These are phyloP conservation scores for Acromyrmex charruanus DNA, from an alignment of 1,140 invertebrate genomes.

Conservation along the genomic window DNA sequence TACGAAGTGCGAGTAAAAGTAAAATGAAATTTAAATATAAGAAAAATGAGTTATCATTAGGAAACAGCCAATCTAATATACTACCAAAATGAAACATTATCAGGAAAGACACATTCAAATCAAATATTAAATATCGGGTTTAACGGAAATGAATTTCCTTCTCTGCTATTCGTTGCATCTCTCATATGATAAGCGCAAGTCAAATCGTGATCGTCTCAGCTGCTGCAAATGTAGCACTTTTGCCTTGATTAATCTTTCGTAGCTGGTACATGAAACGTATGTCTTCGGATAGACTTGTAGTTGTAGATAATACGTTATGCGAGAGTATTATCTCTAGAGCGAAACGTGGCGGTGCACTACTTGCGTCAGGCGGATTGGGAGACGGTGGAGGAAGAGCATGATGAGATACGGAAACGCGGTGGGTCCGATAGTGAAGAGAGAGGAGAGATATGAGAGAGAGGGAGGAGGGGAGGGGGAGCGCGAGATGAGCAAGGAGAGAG, in stretches of 20 bases:
- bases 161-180: neutral
- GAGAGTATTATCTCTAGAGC: constrained; percentile 67
- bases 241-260: constrained; percentile 67
- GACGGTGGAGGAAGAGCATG: constrained; percentile 40
- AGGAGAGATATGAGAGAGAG: neutral
- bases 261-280: constrained; percentile 38
- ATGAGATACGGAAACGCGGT: constrained; percentile 55
- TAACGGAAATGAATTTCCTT: neutral
- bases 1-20: neutral
- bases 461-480: neutral
- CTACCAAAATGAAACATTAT: neutral
- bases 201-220: neutral
- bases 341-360: constrained; percentile 44
- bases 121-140: neutral
- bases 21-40: neutral
- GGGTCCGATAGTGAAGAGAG: constrained; percentile 42
- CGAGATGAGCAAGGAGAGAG: constrained; percentile 51
- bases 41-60: neutral
- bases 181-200: constrained; percentile 21
- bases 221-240: constrained; percentile 44
- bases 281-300: constrained; percentile 57
- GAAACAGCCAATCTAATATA: neutral
- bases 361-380: constrained; percentile 42
- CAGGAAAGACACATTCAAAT: neutral
- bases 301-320: constrained; percentile 69